A percentile compares a stretch with the other conserved stretches of the same genome.
Conservation (phyloP, 2,113 vertebrate genomes). For the Ageneiosus marmoratus region DNA sequence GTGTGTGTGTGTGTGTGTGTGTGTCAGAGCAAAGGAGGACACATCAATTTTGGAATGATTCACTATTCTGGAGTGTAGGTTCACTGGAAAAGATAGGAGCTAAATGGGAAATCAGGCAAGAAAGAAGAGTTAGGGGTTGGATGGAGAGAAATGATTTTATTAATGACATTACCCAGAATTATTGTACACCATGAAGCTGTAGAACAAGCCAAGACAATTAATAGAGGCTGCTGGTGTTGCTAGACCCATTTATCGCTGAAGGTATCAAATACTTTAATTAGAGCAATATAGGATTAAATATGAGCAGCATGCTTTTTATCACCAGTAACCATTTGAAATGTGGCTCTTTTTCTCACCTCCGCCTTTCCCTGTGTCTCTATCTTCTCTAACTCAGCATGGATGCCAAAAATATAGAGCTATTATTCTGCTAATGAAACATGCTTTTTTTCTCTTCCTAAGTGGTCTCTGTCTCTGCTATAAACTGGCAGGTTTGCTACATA, state of each 20-base stretch:
- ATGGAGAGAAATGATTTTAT: conserved; percentile 67
- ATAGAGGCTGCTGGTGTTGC: conserved; percentile 56
- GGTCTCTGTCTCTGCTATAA: conserved; percentile 56
- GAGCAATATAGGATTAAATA: conserved; percentile 64
- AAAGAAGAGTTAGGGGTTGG: conserved; percentile 41
- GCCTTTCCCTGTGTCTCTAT: conserved; percentile 5
- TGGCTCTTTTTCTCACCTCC: conserved; percentile 43
- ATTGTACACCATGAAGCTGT: conserved; percentile 62
- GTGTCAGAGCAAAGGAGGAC: conserved; percentile 5
- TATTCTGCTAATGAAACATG: conserved; percentile 66
- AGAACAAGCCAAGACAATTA: conserved; percentile 60
- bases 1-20: conserved; percentile 6
- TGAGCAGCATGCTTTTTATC: conserved; percentile 55
- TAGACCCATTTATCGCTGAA: conserved; percentile 58
- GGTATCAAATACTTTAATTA: conserved; percentile 67
- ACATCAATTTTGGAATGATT: conserved; percentile 59
- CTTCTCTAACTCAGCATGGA: conserved; percentile 54
- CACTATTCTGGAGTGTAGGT: conserved; percentile 59
- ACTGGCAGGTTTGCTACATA: conserved; percentile 55
- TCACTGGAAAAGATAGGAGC: conserved; percentile 51
- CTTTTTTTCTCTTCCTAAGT: conserved; percentile 55
- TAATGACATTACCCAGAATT: conserved; percentile 71
- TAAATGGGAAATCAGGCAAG: conserved; percentile 55
- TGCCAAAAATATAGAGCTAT: conserved; percentile 55
- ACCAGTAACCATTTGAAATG: conserved; percentile 59